Percentiles rank a stretch among this genome's conserved stretches.
These are phyloP conservation scores for Choristoneura rosaceana DNA, from an alignment of 2,888 invertebrate species.

Conservation along the genomic window DNA sequence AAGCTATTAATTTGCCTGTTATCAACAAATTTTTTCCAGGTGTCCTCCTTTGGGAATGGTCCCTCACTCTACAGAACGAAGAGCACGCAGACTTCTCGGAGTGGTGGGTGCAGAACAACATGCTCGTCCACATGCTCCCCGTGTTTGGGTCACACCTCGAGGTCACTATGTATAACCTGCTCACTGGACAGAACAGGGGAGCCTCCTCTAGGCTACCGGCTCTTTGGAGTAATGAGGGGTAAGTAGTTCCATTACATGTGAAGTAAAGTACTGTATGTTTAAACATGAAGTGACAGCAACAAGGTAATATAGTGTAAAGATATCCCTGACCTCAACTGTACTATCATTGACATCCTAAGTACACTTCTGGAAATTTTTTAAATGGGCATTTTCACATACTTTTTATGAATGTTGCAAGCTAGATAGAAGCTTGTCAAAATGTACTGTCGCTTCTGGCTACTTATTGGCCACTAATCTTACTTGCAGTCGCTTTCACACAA, in stretches of 20 bases:
- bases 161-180: constrained; percentile 86
- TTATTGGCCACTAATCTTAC: too few relatives aligned
- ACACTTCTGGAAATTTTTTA: too few relatives aligned
- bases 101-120: constrained; percentile 86
- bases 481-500: too few relatives aligned
- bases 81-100: constrained; percentile 75
- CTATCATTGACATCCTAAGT: too few relatives aligned
- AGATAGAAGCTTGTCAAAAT: too few relatives aligned
- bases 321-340: too few relatives aligned
- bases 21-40: constrained; percentile 60
- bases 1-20: too few relatives aligned
- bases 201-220: constrained; percentile 86
- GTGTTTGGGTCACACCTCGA: constrained; percentile 87
- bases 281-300: too few relatives aligned
- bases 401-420: neutral
- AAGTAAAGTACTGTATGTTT: too few relatives aligned
- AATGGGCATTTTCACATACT: neutral
- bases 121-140: constrained; percentile 87
- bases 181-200: constrained; percentile 85
- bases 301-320: too few relatives aligned
- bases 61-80: constrained; percentile 77
- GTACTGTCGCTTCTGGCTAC: too few relatives aligned
- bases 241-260: constrained; percentile 39
- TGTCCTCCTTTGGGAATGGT: constrained; percentile 91
- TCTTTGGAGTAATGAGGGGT: constrained; percentile 85